These are phyloP conservation scores for Andrena trimmerana DNA, from an alignment of 2,888 invertebrate genomes.

Conservation along the genomic window DNA sequence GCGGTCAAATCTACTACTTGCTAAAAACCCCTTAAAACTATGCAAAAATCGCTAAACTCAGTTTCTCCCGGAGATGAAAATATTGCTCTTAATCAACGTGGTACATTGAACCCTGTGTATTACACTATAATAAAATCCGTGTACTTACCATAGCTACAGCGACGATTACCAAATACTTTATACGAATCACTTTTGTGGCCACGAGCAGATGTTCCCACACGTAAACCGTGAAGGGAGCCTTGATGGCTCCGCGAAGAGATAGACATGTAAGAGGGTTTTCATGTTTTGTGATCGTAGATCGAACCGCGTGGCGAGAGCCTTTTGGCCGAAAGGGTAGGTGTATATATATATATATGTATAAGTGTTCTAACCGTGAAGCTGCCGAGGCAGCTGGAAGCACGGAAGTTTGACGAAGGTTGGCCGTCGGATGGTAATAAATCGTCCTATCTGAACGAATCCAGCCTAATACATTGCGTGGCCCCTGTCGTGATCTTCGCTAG, in stretches of 20 bases:
- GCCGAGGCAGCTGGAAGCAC: conserved; percentile 25
- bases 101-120: too few relatives aligned
- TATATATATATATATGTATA: not conserved
- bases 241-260: not conserved
- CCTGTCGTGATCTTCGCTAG: conserved; percentile 56
- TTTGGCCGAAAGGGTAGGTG: conserved; percentile 33
- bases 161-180: not conserved
- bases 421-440: conserved; percentile 74
- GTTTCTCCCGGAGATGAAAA: too few relatives aligned
- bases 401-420: conserved; percentile 68
- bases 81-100: too few relatives aligned
- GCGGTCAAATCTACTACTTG: too few relatives aligned
- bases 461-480: conserved; percentile 63
- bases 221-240: too few relatives aligned
- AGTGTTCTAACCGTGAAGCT: conserved; percentile 29
- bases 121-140: too few relatives aligned
- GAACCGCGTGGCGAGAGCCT: conserved; percentile 19
- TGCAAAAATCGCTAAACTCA: too few relatives aligned
- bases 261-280: conserved; percentile 26
- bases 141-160: too few relatives aligned
- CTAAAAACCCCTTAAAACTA: too few relatives aligned
- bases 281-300: conserved; percentile 30
- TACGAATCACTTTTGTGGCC: not conserved
- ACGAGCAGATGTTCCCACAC: too few relatives aligned
- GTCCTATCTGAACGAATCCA: conserved; percentile 73